Base-by-base conservation (phyloP, 2,797 vertebrate species). In the Pseudochirops corinnae region DNA sequence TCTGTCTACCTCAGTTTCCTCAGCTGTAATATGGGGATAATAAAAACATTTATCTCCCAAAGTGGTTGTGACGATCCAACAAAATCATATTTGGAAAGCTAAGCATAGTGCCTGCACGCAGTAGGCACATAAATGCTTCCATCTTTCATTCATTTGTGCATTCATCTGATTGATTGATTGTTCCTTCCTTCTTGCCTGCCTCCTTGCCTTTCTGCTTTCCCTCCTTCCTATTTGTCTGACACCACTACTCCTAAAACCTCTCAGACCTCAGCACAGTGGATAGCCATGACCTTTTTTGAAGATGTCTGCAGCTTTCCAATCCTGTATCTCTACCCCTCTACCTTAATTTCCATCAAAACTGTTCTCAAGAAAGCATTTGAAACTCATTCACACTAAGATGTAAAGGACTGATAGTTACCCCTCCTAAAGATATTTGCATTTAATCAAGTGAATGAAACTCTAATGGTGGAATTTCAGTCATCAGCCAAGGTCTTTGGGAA, bases 201-300 rank as follows among this genome's bases (percentile, higher is more conserved):
- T 74, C 26, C 56, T 92, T 93, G 74, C 87, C n/a, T 74, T 39
- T 6, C n/a, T 62, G 29, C 2, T 62, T 50, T 55, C 10, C 18
- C 3, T 53, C 55, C 24, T 52, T 74, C 58, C 2, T 93, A 62
- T 95, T 91, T 94, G 94, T 55, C 58, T 94, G 13, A 24, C 26
- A 39, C 5, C n/a, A 39, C 67, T 21, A 9, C 11, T 39, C n/a
- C n/a, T 16, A 39, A 39, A 74, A 6, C 33, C n/a, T 74, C 16
- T 74, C 67, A 74, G 67, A 74, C n/a, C 18, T 74, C 67, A 39
- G 16, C 62, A 74, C n/a, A 21, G 33, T 67, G 62, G 33, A n/a
- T 5, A 67, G 62, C 33, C 62, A 74, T 62, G 67, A 21, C 16
- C n/a, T 21, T 74, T 74, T 74, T 74, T 74, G 67, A 21, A 74